A percentile compares a stretch with the other conserved stretches of the same genome.
Conservation (phyloP, 1,140 invertebrate species). For the Lordiphosa mommai region DNA sequence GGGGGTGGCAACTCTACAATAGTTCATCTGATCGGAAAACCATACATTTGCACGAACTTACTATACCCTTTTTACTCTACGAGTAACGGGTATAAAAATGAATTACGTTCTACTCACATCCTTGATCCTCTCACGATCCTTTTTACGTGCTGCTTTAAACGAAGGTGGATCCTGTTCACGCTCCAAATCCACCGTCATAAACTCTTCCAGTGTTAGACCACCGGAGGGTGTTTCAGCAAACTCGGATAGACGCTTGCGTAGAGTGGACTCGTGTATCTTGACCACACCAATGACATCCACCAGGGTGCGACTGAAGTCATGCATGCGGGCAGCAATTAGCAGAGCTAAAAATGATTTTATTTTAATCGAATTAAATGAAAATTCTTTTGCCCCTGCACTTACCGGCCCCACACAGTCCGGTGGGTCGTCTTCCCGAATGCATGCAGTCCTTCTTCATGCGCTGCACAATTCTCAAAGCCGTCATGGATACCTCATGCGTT, state of each 20-base stretch:
- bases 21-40: no score
- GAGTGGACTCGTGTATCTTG: conserved; percentile 96
- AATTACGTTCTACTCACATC: no score
- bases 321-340: conserved; percentile 94
- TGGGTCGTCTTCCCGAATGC: conserved; percentile 96
- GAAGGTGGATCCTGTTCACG: conserved; percentile 98
- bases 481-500: conserved; percentile 96
- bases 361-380: neutral
- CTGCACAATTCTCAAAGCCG: conserved; percentile 94
- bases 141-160: conserved; percentile 93
- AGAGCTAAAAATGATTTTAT: conserved; percentile 85
- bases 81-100: no score
- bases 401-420: conserved; percentile 98
- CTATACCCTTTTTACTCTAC: no score
- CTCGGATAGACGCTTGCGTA: conserved; percentile 95
- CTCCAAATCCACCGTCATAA: conserved; percentile 97
- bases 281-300: conserved; percentile 96
- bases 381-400: conserved; percentile 34
- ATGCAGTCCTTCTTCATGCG: conserved; percentile 99
- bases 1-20: no score
- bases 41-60: no score
- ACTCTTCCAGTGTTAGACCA: conserved; percentile 95
- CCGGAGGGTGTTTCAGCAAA: conserved; percentile 97
- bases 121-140: conserved; percentile 90
- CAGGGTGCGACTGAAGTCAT: conserved; percentile 93